Conservation (phyloP, 2,888 invertebrate species). For the Drosophila affinis region DNA sequence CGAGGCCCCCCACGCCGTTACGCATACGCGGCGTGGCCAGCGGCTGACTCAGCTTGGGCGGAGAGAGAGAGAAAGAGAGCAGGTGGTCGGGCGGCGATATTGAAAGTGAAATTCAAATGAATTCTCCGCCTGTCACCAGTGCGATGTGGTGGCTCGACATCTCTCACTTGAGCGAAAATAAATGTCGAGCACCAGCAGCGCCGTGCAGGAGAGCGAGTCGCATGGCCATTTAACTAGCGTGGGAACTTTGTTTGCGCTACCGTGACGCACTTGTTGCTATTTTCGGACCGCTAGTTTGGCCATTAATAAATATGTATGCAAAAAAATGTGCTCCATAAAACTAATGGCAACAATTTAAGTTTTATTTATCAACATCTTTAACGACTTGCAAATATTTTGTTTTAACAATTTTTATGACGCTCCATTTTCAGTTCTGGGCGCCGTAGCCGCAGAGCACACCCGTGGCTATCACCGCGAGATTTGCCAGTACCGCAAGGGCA, state of each 20-base stretch:
- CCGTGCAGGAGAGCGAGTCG: slow-evolving; percentile 25
- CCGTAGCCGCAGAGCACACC: slow-evolving; percentile 58
- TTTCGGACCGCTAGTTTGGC: slow-evolving; percentile 41
- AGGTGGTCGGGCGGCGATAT: slow-evolving; percentile 13
- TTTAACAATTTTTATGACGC: slow-evolving; percentile 20
- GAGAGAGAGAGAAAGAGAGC: slow-evolving; percentile 30
- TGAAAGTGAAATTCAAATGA: slow-evolving; percentile 58
- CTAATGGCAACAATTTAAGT: slow-evolving; percentile 63
- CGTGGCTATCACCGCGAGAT: slow-evolving; percentile 75
- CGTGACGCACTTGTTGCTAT: slow-evolving; percentile 71
- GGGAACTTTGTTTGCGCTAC: slow-evolving; percentile 61
- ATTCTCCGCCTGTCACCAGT: slow-evolving; percentile 36
- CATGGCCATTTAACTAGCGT: slow-evolving; percentile 60
- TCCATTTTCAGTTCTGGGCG: slow-evolving; percentile 47
- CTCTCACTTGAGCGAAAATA: slow-evolving; percentile 48
- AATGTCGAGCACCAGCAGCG: slow-evolving; percentile 20
- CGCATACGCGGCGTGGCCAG: slow-evolving; percentile 63
- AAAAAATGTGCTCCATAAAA: slow-evolving; percentile 43
- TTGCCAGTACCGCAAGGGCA: slow-evolving; percentile 76
- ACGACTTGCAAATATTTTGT: slow-evolving; percentile 41
- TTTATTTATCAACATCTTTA: slow-evolving; percentile 54
- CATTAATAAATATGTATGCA: slow-evolving; percentile 53
- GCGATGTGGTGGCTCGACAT: slow-evolving; percentile 13
- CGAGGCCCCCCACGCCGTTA: slow-evolving; percentile 23
- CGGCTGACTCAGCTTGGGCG: slow-evolving; percentile 46